These are phyloP conservation scores for Bellardia bayeri DNA, from an alignment of 2,888 invertebrate species.

Conservation along the genomic window DNA sequence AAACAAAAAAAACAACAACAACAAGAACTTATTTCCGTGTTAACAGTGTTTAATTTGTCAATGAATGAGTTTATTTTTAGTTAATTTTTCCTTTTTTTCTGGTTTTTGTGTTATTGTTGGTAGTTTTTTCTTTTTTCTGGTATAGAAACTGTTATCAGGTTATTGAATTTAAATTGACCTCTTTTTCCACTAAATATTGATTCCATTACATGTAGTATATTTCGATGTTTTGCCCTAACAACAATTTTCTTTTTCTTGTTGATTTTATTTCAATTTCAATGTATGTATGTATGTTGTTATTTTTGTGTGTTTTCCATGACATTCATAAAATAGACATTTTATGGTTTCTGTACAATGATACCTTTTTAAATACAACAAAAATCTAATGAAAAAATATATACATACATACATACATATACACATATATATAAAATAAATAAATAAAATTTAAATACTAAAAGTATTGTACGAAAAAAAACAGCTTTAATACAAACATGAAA, in stretches of 20 bases:
- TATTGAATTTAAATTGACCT: constrained; percentile 71
- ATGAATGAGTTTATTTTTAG: neutral
- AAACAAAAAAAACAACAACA: neutral
- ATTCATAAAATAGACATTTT: constrained; percentile 62
- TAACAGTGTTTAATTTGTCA: neutral
- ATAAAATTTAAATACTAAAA: too few species aligned
- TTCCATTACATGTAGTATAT: constrained; percentile 48
- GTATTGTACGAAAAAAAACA: too few species aligned
- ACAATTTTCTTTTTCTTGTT: neutral
- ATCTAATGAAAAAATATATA: too few species aligned
- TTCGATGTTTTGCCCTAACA: neutral
- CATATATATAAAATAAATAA: too few species aligned
- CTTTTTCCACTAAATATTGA: constrained; percentile 55
- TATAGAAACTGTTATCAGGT: constrained; percentile 52
- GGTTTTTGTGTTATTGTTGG: neutral
- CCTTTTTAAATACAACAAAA: constrained; percentile 7
- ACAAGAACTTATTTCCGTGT: constrained; percentile 40
- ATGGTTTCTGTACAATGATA: constrained; percentile 64
- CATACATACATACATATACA: too few species aligned
- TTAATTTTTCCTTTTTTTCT: neutral
- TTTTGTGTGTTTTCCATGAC: constrained; percentile 53
- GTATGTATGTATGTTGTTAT: neutral
- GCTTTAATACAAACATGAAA: neutral
- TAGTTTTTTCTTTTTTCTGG: neutral
- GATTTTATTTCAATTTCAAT: neutral